Percentiles rank a stretch among this genome's conserved stretches.
These are phyloP conservation scores for Delia radicum DNA, from an alignment of 1,140 invertebrate species.

Conservation along the genomic window DNA sequence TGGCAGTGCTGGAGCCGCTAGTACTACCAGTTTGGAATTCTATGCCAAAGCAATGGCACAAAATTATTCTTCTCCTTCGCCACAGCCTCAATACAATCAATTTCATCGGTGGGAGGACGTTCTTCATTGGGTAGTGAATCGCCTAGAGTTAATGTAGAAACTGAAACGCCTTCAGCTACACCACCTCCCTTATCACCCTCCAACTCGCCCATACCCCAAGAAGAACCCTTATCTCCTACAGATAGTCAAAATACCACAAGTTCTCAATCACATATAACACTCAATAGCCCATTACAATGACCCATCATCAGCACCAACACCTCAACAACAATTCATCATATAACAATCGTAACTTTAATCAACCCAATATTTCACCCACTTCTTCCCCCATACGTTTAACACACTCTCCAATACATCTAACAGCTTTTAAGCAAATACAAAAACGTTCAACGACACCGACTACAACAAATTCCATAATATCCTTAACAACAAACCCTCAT, in stretches of 20 bases:
- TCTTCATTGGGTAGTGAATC: conserved; percentile 29
- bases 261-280: conserved; percentile 26
- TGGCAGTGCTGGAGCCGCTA: conserved; percentile 20
- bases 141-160: conserved; percentile 32
- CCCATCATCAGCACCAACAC: conserved; percentile 16
- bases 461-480: not conserved
- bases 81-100: conserved; percentile 53
- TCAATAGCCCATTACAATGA: conserved; percentile 28
- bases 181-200: conserved; percentile 40
- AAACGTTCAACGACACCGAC: not conserved
- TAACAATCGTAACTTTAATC: conserved; percentile 17
- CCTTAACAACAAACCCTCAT: not conserved
- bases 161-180: conserved; percentile 42
- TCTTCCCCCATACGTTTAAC: not conserved
- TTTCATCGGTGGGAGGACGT: conserved; percentile 48
- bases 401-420: conserved; percentile 26
- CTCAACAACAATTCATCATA: conserved; percentile 29
- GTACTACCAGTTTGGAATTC: conserved; percentile 27
- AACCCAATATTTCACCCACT: not conserved
- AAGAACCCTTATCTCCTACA: conserved; percentile 13
- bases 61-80: conserved; percentile 51
- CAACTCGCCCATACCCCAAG: conserved; percentile 34
- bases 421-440: conserved; percentile 44
- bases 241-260: conserved; percentile 7
- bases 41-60: conserved; percentile 29